Evolutionary conservation across 1,140 invertebrate genomes (phyloP), one percentile per base, ranked within the genome.

Genomic region (Lepidostoma basale): DNA sequence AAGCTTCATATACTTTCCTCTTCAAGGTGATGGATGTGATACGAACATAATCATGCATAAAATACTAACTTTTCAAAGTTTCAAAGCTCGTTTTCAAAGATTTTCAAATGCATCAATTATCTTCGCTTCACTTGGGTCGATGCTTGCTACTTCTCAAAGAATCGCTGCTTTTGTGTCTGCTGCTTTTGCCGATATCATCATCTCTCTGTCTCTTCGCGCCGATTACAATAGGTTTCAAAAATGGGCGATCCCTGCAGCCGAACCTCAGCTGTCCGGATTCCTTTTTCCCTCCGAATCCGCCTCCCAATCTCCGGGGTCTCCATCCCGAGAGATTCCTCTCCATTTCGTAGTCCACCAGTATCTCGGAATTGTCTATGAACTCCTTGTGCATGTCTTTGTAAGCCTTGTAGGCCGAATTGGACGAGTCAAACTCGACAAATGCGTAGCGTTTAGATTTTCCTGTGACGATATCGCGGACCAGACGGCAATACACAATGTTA

Each of bases 251-350:
- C 74, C 84, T 85, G 22, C 94, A 89, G 5, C 94, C 94, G 85
- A 96, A 97, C 68, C 94, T 81, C 14, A 96, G 79, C 75, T 97
- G 94, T 0, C 94, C 94, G 2, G 93, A 93, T 78, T 95, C 91
- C 74, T 93, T 96, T 72, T 86, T 88, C 0, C 94, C 94, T 9
- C 93, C 92, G 76, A 95, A 91, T 14, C 94, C 94, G 44, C 94
- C 94, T 23, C 94, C 94, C 6, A 96, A 78, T 76, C 94, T 81
- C 73, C 94, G 82, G 4, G 94, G 94, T 77, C 90, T 88, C 94
- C 94, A 97, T 3, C 92, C 90, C 70, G 86, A 85, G 68, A 93
- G 42, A 3, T 26, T 67, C 66, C 88, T 79, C 72, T 86, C 85
- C 54, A 85, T 85, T 75, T 89, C 89, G 36, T 83, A 84, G 80